phyloP scores from a whole-genome alignment of 1,140 invertebrate genomes.

The Steinernema khuongi region DNA sequence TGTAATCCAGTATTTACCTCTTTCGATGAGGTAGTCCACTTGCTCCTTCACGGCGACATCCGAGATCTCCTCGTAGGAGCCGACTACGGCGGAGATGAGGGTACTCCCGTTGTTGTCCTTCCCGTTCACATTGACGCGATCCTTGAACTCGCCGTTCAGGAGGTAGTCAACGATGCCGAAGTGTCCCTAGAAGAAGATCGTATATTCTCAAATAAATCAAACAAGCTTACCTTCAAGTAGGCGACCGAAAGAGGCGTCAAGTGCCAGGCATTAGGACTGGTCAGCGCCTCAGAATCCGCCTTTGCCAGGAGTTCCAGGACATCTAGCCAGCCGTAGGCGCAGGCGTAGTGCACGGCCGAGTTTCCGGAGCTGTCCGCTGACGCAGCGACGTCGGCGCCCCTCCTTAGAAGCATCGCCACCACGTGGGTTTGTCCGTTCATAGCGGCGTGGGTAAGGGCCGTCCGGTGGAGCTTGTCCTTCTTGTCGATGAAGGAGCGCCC shows the following conservation, averaged over 20 bases:
- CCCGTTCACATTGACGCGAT: slow-evolving; percentile 63
- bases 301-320: slow-evolving; percentile 62
- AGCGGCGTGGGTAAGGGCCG: slow-evolving; percentile 63
- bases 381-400: slow-evolving; percentile 61
- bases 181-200: slow-evolving; percentile 56
- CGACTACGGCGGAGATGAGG: neutral
- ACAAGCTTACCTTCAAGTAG: slow-evolving; percentile 38
- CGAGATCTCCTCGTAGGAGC: neutral
- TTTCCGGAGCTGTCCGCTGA: slow-evolving; percentile 63
- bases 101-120: slow-evolving; percentile 22
- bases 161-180: slow-evolving; percentile 62
- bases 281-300: slow-evolving; percentile 60
- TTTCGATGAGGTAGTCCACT: neutral
- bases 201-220: neutral
- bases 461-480: slow-evolving; percentile 61
- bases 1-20: neutral
- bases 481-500: slow-evolving; percentile 41
- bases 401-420: slow-evolving; percentile 61
- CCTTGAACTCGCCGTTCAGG: slow-evolving; percentile 60
- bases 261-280: slow-evolving; percentile 63
- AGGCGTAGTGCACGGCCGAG: slow-evolving; percentile 63
- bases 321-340: slow-evolving; percentile 65
- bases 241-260: slow-evolving; percentile 44
- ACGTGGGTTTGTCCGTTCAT: slow-evolving; percentile 64
- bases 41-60: neutral